A percentile compares a stretch with the other conserved stretches of the same genome.
These are phyloP conservation scores for Dorcus parallelipipedus DNA, from an alignment of 2,888 invertebrate genomes.

Conservation along the genomic window DNA sequence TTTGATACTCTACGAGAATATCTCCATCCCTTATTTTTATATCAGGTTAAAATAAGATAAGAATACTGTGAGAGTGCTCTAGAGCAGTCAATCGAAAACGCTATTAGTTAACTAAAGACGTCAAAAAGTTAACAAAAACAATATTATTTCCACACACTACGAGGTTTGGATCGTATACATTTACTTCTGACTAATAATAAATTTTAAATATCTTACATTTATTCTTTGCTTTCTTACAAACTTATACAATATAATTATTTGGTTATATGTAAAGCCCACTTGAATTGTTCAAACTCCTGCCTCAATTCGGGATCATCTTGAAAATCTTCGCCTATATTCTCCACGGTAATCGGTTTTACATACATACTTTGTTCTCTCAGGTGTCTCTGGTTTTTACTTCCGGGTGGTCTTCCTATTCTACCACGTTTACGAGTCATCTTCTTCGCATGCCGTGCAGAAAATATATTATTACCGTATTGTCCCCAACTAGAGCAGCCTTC, in stretches of 20 bases:
- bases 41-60: too few species aligned
- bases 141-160: too few species aligned
- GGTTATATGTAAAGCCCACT: conserved; percentile 31
- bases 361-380: conserved; percentile 15
- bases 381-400: conserved; percentile 30
- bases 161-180: too few species aligned
- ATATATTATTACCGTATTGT: not conserved
- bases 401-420: conserved; percentile 33
- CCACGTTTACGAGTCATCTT: conserved; percentile 19
- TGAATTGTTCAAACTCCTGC: conserved; percentile 44
- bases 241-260: conserved; percentile 16
- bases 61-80: too few species aligned
- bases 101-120: too few species aligned
- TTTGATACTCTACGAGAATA: too few species aligned
- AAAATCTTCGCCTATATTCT: conserved; percentile 37
- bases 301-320: conserved; percentile 46
- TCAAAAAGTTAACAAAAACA: too few species aligned
- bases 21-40: too few species aligned
- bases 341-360: conserved; percentile 21
- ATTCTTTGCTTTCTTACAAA: not conserved
- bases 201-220: too few species aligned
- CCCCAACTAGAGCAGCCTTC: conserved; percentile 3
- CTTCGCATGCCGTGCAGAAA: conserved; percentile 4
- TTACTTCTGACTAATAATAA: too few species aligned
- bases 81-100: too few species aligned